Evolutionary conservation across 2,888 invertebrate species (phyloP), one percentile per base, ranked within the genome.

Genomic region (Teleiodes luculella): DNA sequence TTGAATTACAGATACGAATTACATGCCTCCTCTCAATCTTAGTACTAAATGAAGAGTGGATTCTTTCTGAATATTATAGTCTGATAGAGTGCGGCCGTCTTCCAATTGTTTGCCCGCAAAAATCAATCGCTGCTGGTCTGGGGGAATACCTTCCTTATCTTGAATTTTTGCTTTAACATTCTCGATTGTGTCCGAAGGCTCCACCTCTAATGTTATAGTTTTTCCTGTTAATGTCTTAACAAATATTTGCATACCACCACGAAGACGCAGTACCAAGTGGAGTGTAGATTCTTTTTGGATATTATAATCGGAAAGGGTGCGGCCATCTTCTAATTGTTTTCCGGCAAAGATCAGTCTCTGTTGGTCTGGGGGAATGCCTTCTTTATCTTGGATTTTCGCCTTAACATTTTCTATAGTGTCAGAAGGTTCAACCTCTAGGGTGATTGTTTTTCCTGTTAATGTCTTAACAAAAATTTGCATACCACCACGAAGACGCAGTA

Each of bases 21-120:
- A 57, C 11, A 59, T 56, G 31, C 67, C 67, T 56, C 94, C 94
- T 62, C 92, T 77, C 18, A 93, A 84, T 63, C 92, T 86, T 33
- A 92, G 73, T 6, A 92, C 92, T 58, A 92, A 77, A 65, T 92
- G 70, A 11, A 70, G 66, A 0, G 70, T 70, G 0, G 68, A 68
- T 59, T 70, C 70, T 13, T 70, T 70, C 31, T 70, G 70, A n/a
- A 70, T 70, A 13, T 70, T 70, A 54, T 70, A 70, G 50, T 70
- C 70, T 0, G 68, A 68, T 0, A 70, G 48, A 0, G 70, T 70
- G 54, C 70, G 67, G 0, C 70, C 70, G 54, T 70, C 70, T 58
- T 70, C 70, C 1, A 70, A 51, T 30, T 70, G 70, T 37, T 70
- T 70, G 3, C 70, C 70, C 0, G 70, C 70, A 16, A 70, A 70